phyloP scores from a whole-genome alignment of 2,888 invertebrate species.

The Thumatha senex region DNA sequence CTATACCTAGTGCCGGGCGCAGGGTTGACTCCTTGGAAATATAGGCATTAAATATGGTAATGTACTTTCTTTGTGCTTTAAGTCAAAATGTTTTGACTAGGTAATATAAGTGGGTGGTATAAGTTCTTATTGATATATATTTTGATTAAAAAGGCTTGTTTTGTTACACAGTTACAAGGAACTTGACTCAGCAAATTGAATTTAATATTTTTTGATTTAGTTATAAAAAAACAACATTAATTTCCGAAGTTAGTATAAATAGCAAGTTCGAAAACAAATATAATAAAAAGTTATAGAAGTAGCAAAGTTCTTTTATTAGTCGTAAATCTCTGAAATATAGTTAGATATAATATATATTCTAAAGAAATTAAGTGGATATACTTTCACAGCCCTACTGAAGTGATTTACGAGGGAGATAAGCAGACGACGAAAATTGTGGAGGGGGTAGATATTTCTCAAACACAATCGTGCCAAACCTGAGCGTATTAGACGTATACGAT shows the following conservation, averaged over 20 bases:
- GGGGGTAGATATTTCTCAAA: constrained; percentile 9
- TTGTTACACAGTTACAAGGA: no score
- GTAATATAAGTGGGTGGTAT: no score
- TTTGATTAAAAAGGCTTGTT: no score
- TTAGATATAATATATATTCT: constrained; percentile 26
- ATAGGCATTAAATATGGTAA: no score
- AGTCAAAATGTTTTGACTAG: no score
- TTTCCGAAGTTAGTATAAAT: neutral
- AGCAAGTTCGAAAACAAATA: constrained; percentile 17
- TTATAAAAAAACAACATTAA: neutral
- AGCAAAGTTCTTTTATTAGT: constrained; percentile 35
- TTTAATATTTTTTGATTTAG: neutral
- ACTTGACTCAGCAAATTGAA: no score
- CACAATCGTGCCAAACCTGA: neutral
- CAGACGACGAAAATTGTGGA: constrained; percentile 27
- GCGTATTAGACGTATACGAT: neutral
- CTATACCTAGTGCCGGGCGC: no score
- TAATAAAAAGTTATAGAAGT: constrained; percentile 24
- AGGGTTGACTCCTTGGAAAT: no score
- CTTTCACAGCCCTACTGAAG: constrained; percentile 28
- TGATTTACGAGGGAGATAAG: constrained; percentile 37
- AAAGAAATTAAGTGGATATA: constrained; percentile 32
- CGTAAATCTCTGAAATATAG: constrained; percentile 34
- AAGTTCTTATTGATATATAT: no score
- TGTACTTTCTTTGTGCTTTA: no score